Conservation (phyloP, 1,140 invertebrate species). For the Nautilus pompilius region DNA sequence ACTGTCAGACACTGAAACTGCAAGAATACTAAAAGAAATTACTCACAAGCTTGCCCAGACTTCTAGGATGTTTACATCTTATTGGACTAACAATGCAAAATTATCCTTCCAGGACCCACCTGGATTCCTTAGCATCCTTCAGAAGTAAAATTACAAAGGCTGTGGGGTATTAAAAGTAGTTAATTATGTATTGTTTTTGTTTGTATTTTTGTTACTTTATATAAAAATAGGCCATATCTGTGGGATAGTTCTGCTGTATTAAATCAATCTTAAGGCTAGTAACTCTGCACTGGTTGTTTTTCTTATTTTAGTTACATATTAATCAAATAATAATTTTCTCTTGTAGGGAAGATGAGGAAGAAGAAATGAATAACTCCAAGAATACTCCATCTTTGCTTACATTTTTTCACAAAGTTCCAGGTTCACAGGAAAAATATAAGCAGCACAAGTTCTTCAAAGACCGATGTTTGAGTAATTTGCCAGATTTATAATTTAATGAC, state of each 20-base stretch:
- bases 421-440: conserved; percentile 25
- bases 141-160: too few relatives aligned
- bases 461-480: conserved; percentile 35
- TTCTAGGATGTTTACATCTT: too few relatives aligned
- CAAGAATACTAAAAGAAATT: too few relatives aligned
- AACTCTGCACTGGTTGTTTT: background rate
- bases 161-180: background rate
- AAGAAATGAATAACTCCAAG: conserved; percentile 33
- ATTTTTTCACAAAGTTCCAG: conserved; percentile 33
- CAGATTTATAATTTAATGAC: conserved; percentile 22
- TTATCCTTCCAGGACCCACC: too few relatives aligned
- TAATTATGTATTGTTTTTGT: background rate
- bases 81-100: too few relatives aligned
- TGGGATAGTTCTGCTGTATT: background rate
- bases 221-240: background rate
- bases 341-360: conserved; percentile 49
- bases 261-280: background rate
- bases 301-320: conserved; percentile 3
- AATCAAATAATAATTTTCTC: background rate
- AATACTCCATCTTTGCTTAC: conserved; percentile 29
- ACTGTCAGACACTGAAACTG: too few relatives aligned
- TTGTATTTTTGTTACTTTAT: background rate
- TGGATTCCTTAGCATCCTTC: too few relatives aligned
- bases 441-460: conserved; percentile 47
- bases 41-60: too few relatives aligned